Conservation (phyloP, 2,113 vertebrate species). For the Hiodon alosoides region DNA sequence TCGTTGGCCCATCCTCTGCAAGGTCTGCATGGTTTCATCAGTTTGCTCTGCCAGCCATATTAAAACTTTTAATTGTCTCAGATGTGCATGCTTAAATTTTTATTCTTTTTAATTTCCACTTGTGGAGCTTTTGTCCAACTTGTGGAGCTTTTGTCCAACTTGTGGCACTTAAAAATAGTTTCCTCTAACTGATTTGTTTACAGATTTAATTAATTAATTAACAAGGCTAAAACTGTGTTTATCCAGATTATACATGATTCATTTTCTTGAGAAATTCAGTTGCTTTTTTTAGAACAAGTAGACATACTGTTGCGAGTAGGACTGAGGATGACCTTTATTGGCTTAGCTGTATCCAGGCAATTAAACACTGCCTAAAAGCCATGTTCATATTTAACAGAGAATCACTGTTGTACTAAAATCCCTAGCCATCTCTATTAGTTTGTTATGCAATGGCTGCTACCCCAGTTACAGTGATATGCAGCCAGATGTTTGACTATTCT, state of each 20-base stretch:
- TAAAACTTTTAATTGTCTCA: too few species aligned
- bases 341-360: conserved; percentile 59
- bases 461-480: conserved; percentile 12
- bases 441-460: conserved; percentile 18
- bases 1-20: too few species aligned
- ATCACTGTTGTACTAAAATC: conserved; percentile 39
- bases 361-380: conserved; percentile 49
- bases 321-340: conserved; percentile 56
- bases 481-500: background rate
- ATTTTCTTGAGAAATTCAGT: conserved; percentile 24
- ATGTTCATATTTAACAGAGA: conserved; percentile 67
- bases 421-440: conserved; percentile 40
- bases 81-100: too few species aligned
- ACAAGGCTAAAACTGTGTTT: background rate
- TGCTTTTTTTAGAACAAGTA: conserved; percentile 43
- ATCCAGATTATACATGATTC: background rate
- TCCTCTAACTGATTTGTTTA: too few species aligned
- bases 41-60: too few species aligned
- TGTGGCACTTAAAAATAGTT: too few species aligned
- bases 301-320: conserved; percentile 67
- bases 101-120: too few species aligned
- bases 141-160: too few species aligned
- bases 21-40: too few species aligned
- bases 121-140: too few species aligned
- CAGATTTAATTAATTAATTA: too few species aligned